phyloP scores from a whole-genome alignment of 2,797 vertebrate genomes.

The Smutsia temminckii region DNA sequence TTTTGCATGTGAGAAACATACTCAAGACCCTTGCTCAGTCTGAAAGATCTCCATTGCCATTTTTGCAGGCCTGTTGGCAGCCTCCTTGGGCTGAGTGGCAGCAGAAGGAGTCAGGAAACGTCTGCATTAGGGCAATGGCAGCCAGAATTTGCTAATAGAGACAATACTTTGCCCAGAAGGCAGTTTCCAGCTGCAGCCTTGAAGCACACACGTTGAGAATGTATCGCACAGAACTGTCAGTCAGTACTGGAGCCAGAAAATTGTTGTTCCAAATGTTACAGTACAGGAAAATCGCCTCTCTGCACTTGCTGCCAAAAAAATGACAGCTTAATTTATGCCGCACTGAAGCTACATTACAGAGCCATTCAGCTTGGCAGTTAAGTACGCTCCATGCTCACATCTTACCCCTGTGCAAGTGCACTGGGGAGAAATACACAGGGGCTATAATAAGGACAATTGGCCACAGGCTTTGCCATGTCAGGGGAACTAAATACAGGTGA shows the following conservation, averaged over 20 bases:
- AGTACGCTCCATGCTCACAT: slow-evolving; percentile 86
- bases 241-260: slow-evolving; percentile 88
- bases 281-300: slow-evolving; percentile 92
- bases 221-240: slow-evolving; percentile 90
- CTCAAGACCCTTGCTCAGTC: slow-evolving; percentile 70
- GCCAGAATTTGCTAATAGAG: slow-evolving; percentile 85
- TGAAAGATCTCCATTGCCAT: slow-evolving; percentile 72
- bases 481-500: slow-evolving; percentile 86
- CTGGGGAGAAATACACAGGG: slow-evolving; percentile 84
- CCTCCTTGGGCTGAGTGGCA: slow-evolving; percentile 56
- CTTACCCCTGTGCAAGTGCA: slow-evolving; percentile 83
- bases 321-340: slow-evolving; percentile 93
- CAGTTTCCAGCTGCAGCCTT: slow-evolving; percentile 85
- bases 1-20: slow-evolving; percentile 71
- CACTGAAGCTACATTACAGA: slow-evolving; percentile 90
- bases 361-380: slow-evolving; percentile 89
- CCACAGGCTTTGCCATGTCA: slow-evolving; percentile 82
- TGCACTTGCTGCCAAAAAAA: slow-evolving; percentile 91
- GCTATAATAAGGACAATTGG: slow-evolving; percentile 88
- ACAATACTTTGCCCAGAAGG: slow-evolving; percentile 84
- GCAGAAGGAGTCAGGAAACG: slow-evolving; percentile 72
- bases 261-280: slow-evolving; percentile 91
- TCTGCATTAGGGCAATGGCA: slow-evolving; percentile 57
- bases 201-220: slow-evolving; percentile 84
- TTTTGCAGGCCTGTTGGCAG: slow-evolving; percentile 63